Evolutionary conservation across 2,113 vertebrate species (phyloP), one percentile per base, ranked within the genome.

Genomic region (Eulacestoma nigropectus): DNA sequence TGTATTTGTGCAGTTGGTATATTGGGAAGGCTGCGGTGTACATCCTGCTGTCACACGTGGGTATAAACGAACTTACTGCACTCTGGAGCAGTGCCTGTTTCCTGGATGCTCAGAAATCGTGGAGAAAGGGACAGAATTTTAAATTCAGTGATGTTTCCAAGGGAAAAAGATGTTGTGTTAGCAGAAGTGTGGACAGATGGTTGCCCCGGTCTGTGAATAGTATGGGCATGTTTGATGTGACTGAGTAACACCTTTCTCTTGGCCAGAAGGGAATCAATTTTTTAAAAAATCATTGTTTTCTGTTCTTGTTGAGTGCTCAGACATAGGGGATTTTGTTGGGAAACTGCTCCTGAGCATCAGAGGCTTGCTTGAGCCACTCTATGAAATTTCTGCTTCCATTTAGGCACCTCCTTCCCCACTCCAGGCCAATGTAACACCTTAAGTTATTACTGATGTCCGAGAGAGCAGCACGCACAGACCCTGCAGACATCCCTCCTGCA

Each of bases 121-220:
- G 42, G 50, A 74, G 55, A 60, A 85, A 76, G 17, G 29, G 30
- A 4, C 41, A 55, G 57, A 73, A 62, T 39, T 73, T 67, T 57
- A 42, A 81, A 55, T 83, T 69, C 63, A 49, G 44, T 50, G 7
- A 11, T 35, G 18, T 17, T 33, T 89, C 33, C 30, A 39, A 75
- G 62, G 70, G 17, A 46, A 46, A 65, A 80, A 79, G 15, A 16
- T 1, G 2, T 18, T 0, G 0, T 64, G 13, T 32, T 72, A 73
- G 37, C n/a, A 82, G 50, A 94, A 62, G 39, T 9, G 42, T 55
- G 85, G 63, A 22, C 18, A 3, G 60, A 29, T 13, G 46, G 47
- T 30, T 72, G 39, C 11, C 35, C 19, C 21, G 26, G 49, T 73
- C 30, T 75, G 3, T 47, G 55, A 76, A 26, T 41, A 64, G 13